Conservation (phyloP, 2,888 invertebrate genomes). For the Aproaerema taeniolella region DNA sequence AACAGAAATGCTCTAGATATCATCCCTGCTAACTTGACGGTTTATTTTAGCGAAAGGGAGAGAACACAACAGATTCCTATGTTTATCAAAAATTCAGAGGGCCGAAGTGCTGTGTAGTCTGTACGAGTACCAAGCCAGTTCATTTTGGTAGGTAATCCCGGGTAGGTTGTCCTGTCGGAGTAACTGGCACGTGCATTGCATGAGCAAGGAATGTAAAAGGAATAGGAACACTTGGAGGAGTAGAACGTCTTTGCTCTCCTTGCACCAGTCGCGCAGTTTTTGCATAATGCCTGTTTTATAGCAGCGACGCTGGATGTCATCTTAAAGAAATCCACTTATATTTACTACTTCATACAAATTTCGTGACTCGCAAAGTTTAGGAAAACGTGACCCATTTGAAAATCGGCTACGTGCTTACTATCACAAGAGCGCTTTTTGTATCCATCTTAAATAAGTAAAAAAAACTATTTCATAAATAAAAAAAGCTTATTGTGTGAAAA, state of each 20-base stretch:
- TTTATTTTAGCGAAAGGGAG: background rate
- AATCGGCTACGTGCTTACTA: no score
- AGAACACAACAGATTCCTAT: constrained; percentile 1
- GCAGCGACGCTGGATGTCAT: constrained; percentile 57
- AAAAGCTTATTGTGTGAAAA: background rate
- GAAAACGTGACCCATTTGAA: no score
- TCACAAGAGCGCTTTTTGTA: no score
- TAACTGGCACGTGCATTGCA: constrained; percentile 44
- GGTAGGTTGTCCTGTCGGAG: constrained; percentile 36
- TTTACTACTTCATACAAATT: background rate
- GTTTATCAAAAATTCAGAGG: constrained; percentile 35
- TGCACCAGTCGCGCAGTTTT: constrained; percentile 48
- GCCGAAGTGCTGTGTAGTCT: constrained; percentile 29
- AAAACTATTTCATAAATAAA: no score
- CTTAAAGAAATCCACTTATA: constrained; percentile 34
- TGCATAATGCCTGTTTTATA: constrained; percentile 58
- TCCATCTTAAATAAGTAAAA: no score
- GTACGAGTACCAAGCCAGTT: constrained; percentile 40
- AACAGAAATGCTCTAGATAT: no score
- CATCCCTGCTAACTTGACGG: no score
- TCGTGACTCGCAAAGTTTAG: background rate
- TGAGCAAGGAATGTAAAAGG: constrained; percentile 16
- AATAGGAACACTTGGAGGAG: constrained; percentile 19
- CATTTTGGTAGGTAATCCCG: constrained; percentile 56
- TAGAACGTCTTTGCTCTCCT: constrained; percentile 33